phyloP scores from a whole-genome alignment of 2,797 vertebrate species.

The Liasis olivaceus region DNA sequence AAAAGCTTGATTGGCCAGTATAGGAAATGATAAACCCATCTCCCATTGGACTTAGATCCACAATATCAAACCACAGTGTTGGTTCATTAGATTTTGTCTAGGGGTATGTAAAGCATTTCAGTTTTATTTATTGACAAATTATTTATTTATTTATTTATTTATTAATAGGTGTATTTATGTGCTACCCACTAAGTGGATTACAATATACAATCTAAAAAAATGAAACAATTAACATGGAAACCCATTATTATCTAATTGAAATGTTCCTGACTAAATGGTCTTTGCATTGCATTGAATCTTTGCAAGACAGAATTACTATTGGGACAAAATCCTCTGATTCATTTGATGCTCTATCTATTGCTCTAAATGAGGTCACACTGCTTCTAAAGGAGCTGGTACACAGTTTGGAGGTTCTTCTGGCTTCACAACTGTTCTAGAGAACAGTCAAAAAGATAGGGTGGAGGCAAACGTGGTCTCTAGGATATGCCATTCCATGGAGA shows the following conservation, averaged over 20 bases:
- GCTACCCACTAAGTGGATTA: too few species aligned
- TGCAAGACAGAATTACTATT: neutral
- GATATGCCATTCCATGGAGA: too few species aligned
- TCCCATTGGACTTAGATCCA: neutral
- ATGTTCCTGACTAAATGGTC: too few species aligned
- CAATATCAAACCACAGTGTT: conserved; percentile 17
- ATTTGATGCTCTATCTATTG: neutral
- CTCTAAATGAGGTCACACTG: neutral
- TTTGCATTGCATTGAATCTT: neutral
- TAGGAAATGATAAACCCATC: conserved; percentile 40
- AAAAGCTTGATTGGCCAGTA: neutral
- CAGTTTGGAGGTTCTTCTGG: neutral
- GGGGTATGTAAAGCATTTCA: neutral
- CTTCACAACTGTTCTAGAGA: neutral
- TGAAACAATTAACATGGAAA: too few species aligned
- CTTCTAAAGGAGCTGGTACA: neutral
- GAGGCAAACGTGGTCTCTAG: too few species aligned
- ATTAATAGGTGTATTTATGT: too few species aligned
- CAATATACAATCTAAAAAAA: too few species aligned
- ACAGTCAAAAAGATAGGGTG: too few species aligned
- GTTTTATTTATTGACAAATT: too few species aligned
- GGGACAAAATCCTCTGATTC: neutral
- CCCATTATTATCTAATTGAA: too few species aligned
- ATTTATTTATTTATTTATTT: too few species aligned
- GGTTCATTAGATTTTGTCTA: conserved; percentile 9